phyloP scores from a whole-genome alignment of 2,888 invertebrate species.

The Lasioglossum malachurum region DNA sequence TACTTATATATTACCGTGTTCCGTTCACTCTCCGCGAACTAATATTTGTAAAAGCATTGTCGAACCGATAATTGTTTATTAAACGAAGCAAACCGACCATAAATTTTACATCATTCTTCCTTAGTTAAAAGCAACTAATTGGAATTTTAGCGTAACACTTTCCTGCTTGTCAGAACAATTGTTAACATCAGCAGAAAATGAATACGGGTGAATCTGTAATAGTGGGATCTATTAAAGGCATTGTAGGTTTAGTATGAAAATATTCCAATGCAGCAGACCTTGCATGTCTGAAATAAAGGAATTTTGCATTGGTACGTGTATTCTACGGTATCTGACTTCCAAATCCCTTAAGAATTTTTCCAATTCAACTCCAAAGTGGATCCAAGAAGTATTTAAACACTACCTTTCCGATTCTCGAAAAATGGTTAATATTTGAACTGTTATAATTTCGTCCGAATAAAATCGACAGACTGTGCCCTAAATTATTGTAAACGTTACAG shows the following conservation, averaged over 20 bases:
- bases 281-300: no score
- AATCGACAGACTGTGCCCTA: no score
- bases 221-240: not conserved
- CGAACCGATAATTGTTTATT: not conserved
- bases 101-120: not conserved
- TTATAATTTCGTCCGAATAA: not conserved
- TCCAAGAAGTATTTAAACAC: not conserved
- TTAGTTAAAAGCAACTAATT: not conserved
- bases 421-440: not conserved
- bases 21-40: not conserved
- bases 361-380: not conserved
- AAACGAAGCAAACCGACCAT: not conserved
- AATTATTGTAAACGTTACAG: not conserved
- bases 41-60: not conserved
- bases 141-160: not conserved
- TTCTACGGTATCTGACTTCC: not conserved
- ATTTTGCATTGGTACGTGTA: not conserved
- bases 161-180: not conserved
- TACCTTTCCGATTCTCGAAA: not conserved
- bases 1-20: conserved; percentile 4
- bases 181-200: not conserved
- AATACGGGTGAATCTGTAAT: not conserved
- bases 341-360: not conserved
- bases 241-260: not conserved
- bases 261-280: not conserved